Percentiles rank a stretch among this genome's conserved stretches.
Conservation (phyloP, 1,140 invertebrate species). For the Brachionus sp. region DNA sequence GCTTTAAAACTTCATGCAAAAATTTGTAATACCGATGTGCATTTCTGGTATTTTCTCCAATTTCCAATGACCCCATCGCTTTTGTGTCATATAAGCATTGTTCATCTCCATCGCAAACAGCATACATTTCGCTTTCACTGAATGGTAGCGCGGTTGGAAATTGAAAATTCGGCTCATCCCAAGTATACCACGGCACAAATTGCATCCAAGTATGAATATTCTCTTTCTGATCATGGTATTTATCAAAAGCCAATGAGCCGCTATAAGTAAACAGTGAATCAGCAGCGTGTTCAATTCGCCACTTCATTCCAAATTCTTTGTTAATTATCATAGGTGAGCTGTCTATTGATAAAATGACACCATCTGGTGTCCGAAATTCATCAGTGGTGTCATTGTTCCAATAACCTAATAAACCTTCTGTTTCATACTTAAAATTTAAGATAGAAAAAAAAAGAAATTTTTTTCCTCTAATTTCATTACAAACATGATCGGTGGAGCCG, state of each 20-base stretch:
- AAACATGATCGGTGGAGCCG: conserved; percentile 42
- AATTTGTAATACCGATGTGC: conserved; percentile 40
- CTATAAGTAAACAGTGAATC: conserved; percentile 44
- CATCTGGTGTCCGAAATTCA: conserved; percentile 33
- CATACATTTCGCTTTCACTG: conserved; percentile 13
- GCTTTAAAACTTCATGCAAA: conserved; percentile 31
- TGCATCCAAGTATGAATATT: conserved; percentile 43
- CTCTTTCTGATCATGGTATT: conserved; percentile 36
- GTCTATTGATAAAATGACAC: background rate
- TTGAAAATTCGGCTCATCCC: conserved; percentile 29
- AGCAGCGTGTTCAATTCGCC: conserved; percentile 14
- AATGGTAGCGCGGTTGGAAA: conserved; percentile 14
- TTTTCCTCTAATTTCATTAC: background rate
- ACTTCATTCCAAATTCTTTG: conserved; percentile 44
- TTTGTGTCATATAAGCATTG: conserved; percentile 44
- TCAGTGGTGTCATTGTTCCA: conserved; percentile 44
- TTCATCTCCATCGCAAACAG: conserved; percentile 38
- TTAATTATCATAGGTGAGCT: background rate
- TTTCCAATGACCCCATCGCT: conserved; percentile 43
- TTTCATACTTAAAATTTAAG: conserved; percentile 16
- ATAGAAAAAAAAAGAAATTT: background rate
- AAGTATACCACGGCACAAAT: conserved; percentile 41
- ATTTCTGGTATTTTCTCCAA: conserved; percentile 17
- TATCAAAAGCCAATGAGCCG: conserved; percentile 29
- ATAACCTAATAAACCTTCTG: conserved; percentile 39